These are phyloP conservation scores for Punctoribates punctum DNA, from an alignment of 2,888 invertebrate genomes.

Conservation along the genomic window DNA sequence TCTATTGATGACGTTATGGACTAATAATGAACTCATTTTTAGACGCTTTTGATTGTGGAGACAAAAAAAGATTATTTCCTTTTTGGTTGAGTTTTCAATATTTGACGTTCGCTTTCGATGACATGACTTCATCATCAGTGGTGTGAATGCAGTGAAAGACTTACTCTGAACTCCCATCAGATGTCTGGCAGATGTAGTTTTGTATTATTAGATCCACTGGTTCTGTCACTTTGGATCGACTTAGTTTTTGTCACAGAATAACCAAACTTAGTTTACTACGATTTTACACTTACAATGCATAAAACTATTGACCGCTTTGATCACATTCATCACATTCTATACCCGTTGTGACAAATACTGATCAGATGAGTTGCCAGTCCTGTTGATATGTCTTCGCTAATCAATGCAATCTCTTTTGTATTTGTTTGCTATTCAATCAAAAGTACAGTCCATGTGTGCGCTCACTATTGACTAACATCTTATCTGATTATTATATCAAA, in stretches of 20 bases:
- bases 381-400: conserved; percentile 32
- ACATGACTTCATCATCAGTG: conserved; percentile 26
- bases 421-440: background rate
- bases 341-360: background rate
- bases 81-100: conserved; percentile 30
- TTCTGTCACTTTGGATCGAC: conserved; percentile 33
- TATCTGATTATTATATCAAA: conserved; percentile 17
- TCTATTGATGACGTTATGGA: background rate
- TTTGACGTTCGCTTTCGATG: conserved; percentile 30
- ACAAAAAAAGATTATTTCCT: conserved; percentile 19
- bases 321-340: conserved; percentile 30
- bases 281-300: background rate
- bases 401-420: background rate
- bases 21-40: conserved; percentile 24
- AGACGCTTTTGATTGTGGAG: conserved; percentile 7
- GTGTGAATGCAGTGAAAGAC: background rate
- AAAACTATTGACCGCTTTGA: background rate
- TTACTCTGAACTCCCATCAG: conserved; percentile 8
- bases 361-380: conserved; percentile 5
- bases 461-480: background rate
- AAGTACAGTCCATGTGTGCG: background rate
- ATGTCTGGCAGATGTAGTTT: conserved; percentile 27
- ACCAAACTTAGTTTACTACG: conserved; percentile 19
- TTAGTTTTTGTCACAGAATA: conserved; percentile 29
- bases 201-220: conserved; percentile 29